These are phyloP conservation scores for Rhopalosiphum maidis DNA, from an alignment of 1,140 invertebrate species.

Conservation along the genomic window DNA sequence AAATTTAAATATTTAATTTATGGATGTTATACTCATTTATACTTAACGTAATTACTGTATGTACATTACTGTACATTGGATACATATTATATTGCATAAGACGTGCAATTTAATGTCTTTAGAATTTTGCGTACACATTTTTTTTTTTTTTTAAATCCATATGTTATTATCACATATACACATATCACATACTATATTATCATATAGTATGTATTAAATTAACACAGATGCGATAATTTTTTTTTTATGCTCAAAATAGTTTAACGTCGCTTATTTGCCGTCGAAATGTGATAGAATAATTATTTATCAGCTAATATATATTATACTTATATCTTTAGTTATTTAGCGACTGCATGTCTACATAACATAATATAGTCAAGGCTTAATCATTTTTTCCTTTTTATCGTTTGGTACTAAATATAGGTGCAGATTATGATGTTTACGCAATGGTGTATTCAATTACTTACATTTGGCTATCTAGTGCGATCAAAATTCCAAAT, in stretches of 20 bases:
- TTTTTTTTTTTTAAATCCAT: not conserved
- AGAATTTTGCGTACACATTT: not conserved
- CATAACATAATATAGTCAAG: not conserved
- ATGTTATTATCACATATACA: not conserved
- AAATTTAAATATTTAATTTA: not conserved
- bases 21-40: not conserved
- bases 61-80: not conserved
- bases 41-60: no score
- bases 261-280: not conserved
- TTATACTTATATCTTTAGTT: not conserved
- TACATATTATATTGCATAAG: not conserved
- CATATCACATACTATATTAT: no score
- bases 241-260: not conserved
- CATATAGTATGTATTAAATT: not conserved
- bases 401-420: not conserved
- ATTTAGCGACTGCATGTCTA: conserved; percentile 1
- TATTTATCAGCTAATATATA: not conserved
- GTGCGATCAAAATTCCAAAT: not conserved
- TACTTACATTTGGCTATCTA: not conserved
- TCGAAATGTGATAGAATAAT: not conserved
- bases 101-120: not conserved
- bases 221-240: not conserved
- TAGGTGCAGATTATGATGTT: not conserved
- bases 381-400: not conserved
- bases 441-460: not conserved